Evolutionary conservation across 2,888 invertebrate genomes (phyloP), one percentile per base, ranked within the genome.

Genomic region (Druceiella hillmani): DNA sequence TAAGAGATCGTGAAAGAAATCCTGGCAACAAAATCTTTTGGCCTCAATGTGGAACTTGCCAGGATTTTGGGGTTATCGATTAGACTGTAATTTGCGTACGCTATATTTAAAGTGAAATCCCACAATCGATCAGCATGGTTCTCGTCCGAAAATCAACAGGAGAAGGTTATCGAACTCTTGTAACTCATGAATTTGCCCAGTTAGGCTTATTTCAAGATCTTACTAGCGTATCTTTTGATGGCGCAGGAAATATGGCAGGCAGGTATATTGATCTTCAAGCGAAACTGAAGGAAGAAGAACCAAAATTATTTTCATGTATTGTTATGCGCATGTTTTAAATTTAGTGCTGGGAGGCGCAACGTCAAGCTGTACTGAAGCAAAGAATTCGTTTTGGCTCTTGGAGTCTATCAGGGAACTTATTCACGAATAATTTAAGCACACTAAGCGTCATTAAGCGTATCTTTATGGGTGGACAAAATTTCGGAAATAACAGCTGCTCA

Each of bases 381-480:
- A 32, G 32, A 32, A 32, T 32, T 32, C 16, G 13, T 30, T 12
- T 6, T 3, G 32, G 17, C 17, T 32, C 32, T 32, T 32, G 6
- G 17, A n/a, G n/a, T n/a, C n/a, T n/a, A n/a, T n/a, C 16, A 32
- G n/a, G 12, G 33, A 11, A 2, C 20, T 32, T 12, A 32, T 32
- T 32, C 32, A 16, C 11, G 32, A 32, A 32, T 17, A 3, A 32
- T 32, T 32, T 32, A 3, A 32, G 3, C 32, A 22, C 32, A 32
- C 17, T n/a, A n/a, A n/a, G n/a, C n/a, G n/a, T n/a, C n/a, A n/a
- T n/a, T n/a, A n/a, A n/a, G n/a, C n/a, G n/a, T n/a, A 15, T 32
- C 17, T 32, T 5, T 32, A 16, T 32, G 17, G 32, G 32, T 32
- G 17, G 32, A 32, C 9, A 32, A 32, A 32, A 32, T 16, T 32